phyloP scores from a whole-genome alignment of 1,140 invertebrate genomes.

The Epicauta chinensis region DNA sequence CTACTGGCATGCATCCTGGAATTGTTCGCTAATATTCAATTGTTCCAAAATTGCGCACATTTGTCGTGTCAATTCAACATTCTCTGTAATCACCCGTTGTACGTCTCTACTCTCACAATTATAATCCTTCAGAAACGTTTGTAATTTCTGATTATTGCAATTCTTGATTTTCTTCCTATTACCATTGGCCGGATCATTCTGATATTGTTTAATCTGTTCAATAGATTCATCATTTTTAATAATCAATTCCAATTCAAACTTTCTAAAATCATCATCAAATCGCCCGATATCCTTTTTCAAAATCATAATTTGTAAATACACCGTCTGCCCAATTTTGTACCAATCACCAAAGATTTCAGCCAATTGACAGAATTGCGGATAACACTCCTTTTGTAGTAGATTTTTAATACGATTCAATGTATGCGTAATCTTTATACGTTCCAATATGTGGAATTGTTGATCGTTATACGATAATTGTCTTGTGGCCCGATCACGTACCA shows the following conservation, averaged over 20 bases:
- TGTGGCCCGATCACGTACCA: slow-evolving; percentile 79
- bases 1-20: background rate
- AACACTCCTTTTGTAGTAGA: slow-evolving; percentile 58
- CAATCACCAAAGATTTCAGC: slow-evolving; percentile 72
- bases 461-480: slow-evolving; percentile 82
- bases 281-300: slow-evolving; percentile 61
- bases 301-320: slow-evolving; percentile 67
- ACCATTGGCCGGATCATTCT: background rate
- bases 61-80: slow-evolving; percentile 21
- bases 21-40: slow-evolving; percentile 2
- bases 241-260: slow-evolving; percentile 32
- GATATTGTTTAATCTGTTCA: slow-evolving; percentile 5
- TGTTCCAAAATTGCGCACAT: slow-evolving; percentile 21
- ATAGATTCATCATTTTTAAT: slow-evolving; percentile 33
- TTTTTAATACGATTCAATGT: slow-evolving; percentile 61
- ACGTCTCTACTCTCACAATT: slow-evolving; percentile 24
- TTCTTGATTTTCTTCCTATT: slow-evolving; percentile 12
- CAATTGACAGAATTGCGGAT: slow-evolving; percentile 57
- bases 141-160: slow-evolving; percentile 24
- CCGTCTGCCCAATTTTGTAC: slow-evolving; percentile 79
- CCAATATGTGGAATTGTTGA: slow-evolving; percentile 88
- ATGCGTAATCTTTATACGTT: slow-evolving; percentile 68
- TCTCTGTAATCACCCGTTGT: slow-evolving; percentile 22
- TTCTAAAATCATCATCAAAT: slow-evolving; percentile 34
- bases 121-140: slow-evolving; percentile 19